Evolutionary conservation across 2,888 invertebrate genomes (phyloP).

Genomic region (Lysandra coridon): DNA sequence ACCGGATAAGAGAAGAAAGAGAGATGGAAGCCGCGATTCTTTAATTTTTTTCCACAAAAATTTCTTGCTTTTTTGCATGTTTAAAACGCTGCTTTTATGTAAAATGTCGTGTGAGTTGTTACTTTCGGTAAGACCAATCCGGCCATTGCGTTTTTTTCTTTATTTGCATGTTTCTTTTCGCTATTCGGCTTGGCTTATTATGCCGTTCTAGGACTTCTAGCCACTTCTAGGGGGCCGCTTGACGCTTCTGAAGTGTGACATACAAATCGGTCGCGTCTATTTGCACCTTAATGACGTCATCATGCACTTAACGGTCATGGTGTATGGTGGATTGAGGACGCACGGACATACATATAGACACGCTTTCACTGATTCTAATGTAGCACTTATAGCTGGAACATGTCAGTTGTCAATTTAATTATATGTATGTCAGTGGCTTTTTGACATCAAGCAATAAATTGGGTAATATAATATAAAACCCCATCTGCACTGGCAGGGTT

Average conservation of each 20-base stretch:
- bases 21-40: background rate
- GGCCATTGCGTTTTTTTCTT: too few relatives aligned
- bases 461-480: too few relatives aligned
- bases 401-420: background rate
- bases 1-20: too few relatives aligned
- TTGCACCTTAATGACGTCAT: background rate
- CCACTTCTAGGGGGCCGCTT: too few relatives aligned
- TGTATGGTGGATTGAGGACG: constrained; percentile 12
- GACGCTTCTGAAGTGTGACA: background rate
- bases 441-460: too few relatives aligned
- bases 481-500: too few relatives aligned
- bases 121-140: too few relatives aligned
- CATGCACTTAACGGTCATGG: constrained; percentile 1
- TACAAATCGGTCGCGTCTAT: background rate
- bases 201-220: background rate
- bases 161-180: too few relatives aligned
- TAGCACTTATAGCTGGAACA: background rate
- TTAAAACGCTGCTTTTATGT: too few relatives aligned
- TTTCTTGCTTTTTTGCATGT: too few relatives aligned
- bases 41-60: too few relatives aligned
- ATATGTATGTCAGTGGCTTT: background rate
- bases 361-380: constrained; percentile 3
- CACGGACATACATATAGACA: background rate
- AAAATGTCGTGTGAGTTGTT: too few relatives aligned
- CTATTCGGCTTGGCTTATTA: background rate